phyloP scores from a whole-genome alignment of 2,888 invertebrate species.

The Noctuana brunneofusca region DNA sequence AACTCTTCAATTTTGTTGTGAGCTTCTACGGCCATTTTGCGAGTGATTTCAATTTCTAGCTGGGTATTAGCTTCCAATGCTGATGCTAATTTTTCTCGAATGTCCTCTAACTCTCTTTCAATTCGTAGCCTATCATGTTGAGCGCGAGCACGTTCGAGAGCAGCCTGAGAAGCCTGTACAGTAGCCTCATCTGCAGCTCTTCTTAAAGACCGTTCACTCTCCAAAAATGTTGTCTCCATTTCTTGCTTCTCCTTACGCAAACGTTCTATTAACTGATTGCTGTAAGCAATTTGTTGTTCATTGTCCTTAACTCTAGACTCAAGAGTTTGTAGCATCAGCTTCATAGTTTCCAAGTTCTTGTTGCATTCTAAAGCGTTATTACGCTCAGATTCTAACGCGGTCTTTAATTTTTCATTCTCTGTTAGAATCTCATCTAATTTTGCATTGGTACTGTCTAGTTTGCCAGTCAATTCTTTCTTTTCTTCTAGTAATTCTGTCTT shows the following conservation, averaged over 20 bases:
- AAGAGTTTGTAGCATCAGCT: conserved; percentile 49
- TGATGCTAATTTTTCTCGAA: conserved; percentile 71
- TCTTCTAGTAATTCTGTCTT: conserved; percentile 63
- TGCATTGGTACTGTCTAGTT: conserved; percentile 61
- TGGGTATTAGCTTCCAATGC: conserved; percentile 63
- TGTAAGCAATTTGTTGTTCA: conserved; percentile 59
- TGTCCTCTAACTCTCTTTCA: conserved; percentile 85
- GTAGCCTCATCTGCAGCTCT: conserved; percentile 88
- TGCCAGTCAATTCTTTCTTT: conserved; percentile 71
- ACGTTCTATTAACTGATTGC: conserved; percentile 55
- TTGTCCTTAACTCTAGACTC: conserved; percentile 60
- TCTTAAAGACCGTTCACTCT: conserved; percentile 83
- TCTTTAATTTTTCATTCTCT: conserved; percentile 60
- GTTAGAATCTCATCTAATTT: conserved; percentile 58
- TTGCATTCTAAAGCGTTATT: conserved; percentile 53
- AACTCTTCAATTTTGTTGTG: conserved; percentile 60
- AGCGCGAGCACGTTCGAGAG: conserved; percentile 88
- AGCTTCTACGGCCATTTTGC: conserved; percentile 60
- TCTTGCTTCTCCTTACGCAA: conserved; percentile 68
- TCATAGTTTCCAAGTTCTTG: conserved; percentile 55
- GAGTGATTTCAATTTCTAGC: conserved; percentile 74
- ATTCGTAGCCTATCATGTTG: conserved; percentile 86
- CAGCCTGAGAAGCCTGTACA: conserved; percentile 88
- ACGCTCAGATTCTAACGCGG: conserved; percentile 51
- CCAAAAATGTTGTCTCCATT: conserved; percentile 64